phyloP scores from a whole-genome alignment of 2,113 vertebrate genomes.

The Etia nguti region DNA sequence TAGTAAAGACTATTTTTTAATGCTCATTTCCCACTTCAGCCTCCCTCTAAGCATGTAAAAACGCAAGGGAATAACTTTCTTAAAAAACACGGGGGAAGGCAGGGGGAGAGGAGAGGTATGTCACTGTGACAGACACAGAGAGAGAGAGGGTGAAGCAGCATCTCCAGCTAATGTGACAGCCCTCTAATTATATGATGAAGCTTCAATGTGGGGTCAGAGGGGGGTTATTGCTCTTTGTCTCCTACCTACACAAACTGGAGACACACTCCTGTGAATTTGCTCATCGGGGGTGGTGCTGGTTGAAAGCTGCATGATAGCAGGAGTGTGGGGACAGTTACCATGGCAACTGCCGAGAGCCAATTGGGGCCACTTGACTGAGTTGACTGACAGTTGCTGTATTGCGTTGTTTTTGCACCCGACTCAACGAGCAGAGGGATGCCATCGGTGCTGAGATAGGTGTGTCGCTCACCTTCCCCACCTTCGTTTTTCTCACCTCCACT shows the following conservation, averaged over 20 bases:
- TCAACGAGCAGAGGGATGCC: not conserved
- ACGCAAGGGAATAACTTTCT: not conserved
- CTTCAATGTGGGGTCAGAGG: not conserved
- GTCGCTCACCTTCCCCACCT: not conserved
- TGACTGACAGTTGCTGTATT: slow-evolving; percentile 38
- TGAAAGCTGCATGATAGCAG: not conserved
- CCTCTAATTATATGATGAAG: slow-evolving; percentile 9
- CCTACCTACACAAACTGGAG: not conserved
- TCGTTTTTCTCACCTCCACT: not conserved
- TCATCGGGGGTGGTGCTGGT: not conserved
- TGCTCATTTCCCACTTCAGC: not conserved
- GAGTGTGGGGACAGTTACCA: slow-evolving; percentile 31
- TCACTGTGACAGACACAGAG: not conserved
- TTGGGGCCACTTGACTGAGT: slow-evolving; percentile 29
- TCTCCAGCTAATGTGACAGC: not conserved
- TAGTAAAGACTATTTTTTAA: not conserved
- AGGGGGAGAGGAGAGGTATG: not conserved
- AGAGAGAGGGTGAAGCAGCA: not conserved
- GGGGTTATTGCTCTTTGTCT: not conserved
- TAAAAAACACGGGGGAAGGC: accelerated
- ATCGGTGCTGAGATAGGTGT: not conserved
- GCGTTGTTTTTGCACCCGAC: not conserved
- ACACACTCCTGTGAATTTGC: not conserved
- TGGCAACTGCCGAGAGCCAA: slow-evolving; percentile 47
- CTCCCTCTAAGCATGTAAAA: not conserved